Evolutionary conservation across 1,140 invertebrate genomes (phyloP), one percentile per base, ranked within the genome.

Genomic region (Drosophila tani): DNA sequence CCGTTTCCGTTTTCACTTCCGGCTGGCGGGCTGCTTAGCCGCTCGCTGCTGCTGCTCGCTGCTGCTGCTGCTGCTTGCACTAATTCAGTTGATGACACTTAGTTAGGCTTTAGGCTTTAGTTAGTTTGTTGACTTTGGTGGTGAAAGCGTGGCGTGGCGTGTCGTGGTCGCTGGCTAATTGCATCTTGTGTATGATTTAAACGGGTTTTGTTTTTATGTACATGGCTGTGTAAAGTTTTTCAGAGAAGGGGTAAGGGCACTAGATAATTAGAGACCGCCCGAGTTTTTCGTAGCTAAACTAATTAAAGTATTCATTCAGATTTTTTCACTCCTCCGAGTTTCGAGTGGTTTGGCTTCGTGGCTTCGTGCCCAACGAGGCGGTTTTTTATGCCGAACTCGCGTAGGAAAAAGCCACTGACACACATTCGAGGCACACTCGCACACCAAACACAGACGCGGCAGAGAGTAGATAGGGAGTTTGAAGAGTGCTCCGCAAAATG

Each of bases 361-460:
- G 71, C 82, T 70, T 80, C 84, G 84, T 84, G 85, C 77, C 55
- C 59, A 88, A 90, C 86, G 75, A 90, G 81, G 69, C 77, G 58
- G 59, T 81, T 87, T 83, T 80, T 46, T 77, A 81, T 60, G 21
- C 14, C 51, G 63, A 55, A 62, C 59, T 67, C 66, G 77, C 56
- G 9, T n/a, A 40, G 40, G 66, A 81, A 69, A 71, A 77, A 81
- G 69, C 81, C 71, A 84, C 79, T 90, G 85, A 90, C 85, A 90
- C 85, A 90, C 82, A 90, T 90, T 91, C 47, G 60, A 87, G 53
- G 58, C 82, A 65, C 63, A 55, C 55, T 38, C 79, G 55, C 76
- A 41, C 76, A 41, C 64, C 51, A 69, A 24, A 49, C 56, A 4
- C 38, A 24, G 12, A 45, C 38, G 27, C 15, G 40, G 50, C 27